Base-by-base conservation (phyloP, 2,888 invertebrate species). In the Matsumyia berberina region DNA sequence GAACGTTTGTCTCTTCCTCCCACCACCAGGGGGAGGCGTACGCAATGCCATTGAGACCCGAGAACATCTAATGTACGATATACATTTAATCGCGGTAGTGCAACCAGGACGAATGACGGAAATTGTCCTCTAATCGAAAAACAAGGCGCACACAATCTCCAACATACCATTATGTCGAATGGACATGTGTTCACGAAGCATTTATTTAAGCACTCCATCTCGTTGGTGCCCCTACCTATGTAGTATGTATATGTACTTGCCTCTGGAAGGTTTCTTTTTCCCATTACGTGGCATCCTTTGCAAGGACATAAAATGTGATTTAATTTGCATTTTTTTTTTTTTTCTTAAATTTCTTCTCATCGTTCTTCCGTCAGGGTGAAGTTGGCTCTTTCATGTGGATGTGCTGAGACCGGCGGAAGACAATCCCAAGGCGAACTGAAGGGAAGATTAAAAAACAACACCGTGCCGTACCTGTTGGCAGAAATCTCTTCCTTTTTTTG, bases 301-400 rank as follows among this genome's bases (percentile, higher is more conserved):
- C 78, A 66, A 62, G 58, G 69, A 83, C 69, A 73, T 79, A 73
- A 73, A 79, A 79, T 79, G 83, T 83, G 83, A 83, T 83, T 83
- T 83, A 79, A 83, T 83, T 79, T 83, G 79, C 73, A 83, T 35
- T 70, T 35, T 58, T 46, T 66, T 51, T 33, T 66, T 62, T 29
- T 9, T 64, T 42, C n/a, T 33, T n/a, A 58, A 58, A 39, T 51
- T 78, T 58, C 39, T 60, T 44, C 42, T 51, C 58, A 44, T 70
- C 33, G 9, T 62, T 37, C 11, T 67, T 33, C 46, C 33, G 17
- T 53, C 49, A 31, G 12, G 4, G 60, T 42, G 49, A 31, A 37
- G 33, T 37, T 57, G 17, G 33, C 46, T 67, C 11, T 67, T 46
- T 42, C 55, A 70, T 78, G 29, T 12, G 53, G 58, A 42, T 35